These are phyloP conservation scores for Aphaenogaster rudis DNA, from an alignment of 1,140 invertebrate genomes.

Conservation along the genomic window DNA sequence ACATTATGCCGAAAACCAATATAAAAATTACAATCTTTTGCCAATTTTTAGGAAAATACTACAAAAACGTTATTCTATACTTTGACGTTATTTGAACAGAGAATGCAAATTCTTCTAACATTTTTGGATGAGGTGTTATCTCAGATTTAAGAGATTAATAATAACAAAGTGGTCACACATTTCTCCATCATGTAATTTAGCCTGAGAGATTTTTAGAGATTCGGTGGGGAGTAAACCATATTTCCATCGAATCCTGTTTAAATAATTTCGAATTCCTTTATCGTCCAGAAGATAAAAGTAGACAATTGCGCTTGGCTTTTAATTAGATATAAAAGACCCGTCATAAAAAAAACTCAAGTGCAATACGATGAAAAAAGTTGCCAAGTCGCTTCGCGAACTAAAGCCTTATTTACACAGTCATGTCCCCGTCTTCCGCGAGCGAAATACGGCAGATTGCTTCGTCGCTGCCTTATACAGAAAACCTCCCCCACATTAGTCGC, in stretches of 20 bases:
- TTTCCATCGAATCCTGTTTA: neutral
- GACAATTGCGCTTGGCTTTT: neutral
- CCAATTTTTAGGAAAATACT: conserved; percentile 38
- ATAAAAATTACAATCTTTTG: conserved; percentile 24
- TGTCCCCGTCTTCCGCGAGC: conserved; percentile 2
- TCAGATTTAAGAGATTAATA: conserved; percentile 7
- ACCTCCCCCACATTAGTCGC: conserved; percentile 1
- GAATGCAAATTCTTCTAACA: conserved; percentile 16
- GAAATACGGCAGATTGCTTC: conserved; percentile 39
- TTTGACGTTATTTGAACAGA: conserved; percentile 11
- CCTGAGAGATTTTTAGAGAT: conserved; percentile 14
- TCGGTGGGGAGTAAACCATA: neutral
- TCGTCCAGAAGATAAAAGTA: neutral
- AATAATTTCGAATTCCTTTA: neutral
- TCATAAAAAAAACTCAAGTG: neutral
- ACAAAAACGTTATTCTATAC: conserved; percentile 3
- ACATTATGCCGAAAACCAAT: conserved; percentile 14
- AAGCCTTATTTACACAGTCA: conserved; percentile 42
- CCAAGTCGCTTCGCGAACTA: conserved; percentile 40
- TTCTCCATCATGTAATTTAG: neutral
- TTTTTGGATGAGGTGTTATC: neutral
- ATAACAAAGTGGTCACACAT: neutral
- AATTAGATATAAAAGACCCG: neutral
- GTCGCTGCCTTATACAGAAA: conserved; percentile 28
- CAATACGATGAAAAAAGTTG: conserved; percentile 51